Evolutionary conservation across 2,888 invertebrate genomes (phyloP).

Genomic region (Chorisops tibialis): DNA sequence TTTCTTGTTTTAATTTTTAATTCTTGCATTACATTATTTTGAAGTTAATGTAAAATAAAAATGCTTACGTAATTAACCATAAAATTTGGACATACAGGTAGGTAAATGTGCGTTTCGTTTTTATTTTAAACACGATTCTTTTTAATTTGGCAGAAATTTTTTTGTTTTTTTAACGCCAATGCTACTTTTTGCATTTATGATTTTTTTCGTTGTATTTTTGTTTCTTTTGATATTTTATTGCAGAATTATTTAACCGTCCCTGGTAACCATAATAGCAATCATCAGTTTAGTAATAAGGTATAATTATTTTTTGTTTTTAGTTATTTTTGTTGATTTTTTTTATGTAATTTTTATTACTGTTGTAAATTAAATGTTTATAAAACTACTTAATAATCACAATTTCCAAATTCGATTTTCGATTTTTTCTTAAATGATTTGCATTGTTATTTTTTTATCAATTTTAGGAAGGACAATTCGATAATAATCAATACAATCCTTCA

Average conservation of each 20-base stretch:
- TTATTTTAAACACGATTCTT: neutral
- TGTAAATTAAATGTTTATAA: conserved; percentile 37
- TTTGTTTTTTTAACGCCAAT: conserved; percentile 33
- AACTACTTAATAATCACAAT: neutral
- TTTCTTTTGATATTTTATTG: conserved; percentile 64
- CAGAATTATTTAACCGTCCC: conserved; percentile 87
- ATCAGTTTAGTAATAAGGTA: conserved; percentile 72
- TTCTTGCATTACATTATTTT: conserved; percentile 11
- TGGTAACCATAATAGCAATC: conserved; percentile 81
- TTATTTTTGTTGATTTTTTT: conserved; percentile 49
- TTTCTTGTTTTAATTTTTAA: conserved; percentile 12
- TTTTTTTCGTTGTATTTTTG: conserved; percentile 28
- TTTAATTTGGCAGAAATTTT: conserved; percentile 2
- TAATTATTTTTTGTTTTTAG: conserved; percentile 49
- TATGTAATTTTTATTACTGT: neutral
- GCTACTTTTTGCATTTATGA: conserved; percentile 9
- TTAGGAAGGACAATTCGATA: conserved; percentile 27
- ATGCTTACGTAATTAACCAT: conserved; percentile 16
- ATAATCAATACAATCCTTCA: conserved; percentile 31
- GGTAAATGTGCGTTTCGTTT: neutral
- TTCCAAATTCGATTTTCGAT: neutral
- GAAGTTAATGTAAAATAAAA: neutral
- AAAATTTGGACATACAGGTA: conserved; percentile 5
- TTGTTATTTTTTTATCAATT: conserved; percentile 44
- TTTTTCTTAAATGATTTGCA: conserved; percentile 32